These are phyloP conservation scores for Ailurus styani DNA, from an alignment of 2,113 vertebrate genomes.

Conservation along the genomic window DNA sequence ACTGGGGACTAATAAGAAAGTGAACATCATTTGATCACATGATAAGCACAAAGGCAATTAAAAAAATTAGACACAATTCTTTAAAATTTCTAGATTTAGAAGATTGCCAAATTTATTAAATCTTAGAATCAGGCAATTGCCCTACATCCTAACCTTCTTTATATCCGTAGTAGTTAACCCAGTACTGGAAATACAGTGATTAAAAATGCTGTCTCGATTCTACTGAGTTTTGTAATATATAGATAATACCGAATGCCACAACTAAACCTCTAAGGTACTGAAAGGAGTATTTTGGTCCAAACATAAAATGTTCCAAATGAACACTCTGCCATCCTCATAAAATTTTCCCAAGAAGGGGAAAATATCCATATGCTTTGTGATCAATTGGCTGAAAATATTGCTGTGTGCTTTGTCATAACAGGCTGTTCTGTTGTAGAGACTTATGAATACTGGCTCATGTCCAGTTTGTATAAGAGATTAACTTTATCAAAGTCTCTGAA, in stretches of 20 bases:
- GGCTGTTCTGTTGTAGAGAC: background rate
- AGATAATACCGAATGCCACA: background rate
- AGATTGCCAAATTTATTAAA: background rate
- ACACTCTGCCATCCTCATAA: background rate
- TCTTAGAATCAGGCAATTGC: background rate
- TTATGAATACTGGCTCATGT: background rate
- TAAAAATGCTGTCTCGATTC: background rate
- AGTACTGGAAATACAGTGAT: background rate
- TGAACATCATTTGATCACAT: background rate
- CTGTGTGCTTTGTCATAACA: constrained; percentile 26
- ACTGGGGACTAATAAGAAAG: background rate
- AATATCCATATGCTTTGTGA: constrained; percentile 8
- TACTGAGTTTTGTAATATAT: background rate
- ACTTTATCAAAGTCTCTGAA: constrained; percentile 53
- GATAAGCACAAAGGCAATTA: background rate
- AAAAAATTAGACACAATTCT: background rate
- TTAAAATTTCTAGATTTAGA: background rate
- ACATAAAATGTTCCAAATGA: background rate
- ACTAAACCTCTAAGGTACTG: background rate
- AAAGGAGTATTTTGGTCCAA: background rate
- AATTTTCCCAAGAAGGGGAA: constrained; percentile 4
- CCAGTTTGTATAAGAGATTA: constrained; percentile 67
- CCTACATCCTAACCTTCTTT: background rate
- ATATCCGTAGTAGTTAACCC: background rate
- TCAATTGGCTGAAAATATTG: constrained; percentile 42